phyloP scores from a whole-genome alignment of 2,113 vertebrate species.

The Ceyx melanurus region DNA sequence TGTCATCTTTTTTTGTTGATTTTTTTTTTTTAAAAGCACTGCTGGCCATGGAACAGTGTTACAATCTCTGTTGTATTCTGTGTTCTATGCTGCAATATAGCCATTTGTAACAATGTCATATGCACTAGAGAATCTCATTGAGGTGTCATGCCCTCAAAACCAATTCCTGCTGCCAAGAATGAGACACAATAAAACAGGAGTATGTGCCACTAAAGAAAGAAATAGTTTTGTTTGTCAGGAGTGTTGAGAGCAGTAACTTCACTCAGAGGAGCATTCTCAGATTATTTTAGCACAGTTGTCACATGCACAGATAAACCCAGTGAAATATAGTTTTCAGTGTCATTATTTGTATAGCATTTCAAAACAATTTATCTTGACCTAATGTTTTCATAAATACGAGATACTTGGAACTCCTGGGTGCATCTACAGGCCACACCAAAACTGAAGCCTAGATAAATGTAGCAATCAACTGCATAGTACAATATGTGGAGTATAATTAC shows the following conservation, averaged over 20 bases:
- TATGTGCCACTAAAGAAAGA: conserved; percentile 57
- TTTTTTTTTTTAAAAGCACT: conserved; percentile 4
- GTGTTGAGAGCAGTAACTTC: conserved; percentile 54
- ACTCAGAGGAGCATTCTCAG: conserved; percentile 32
- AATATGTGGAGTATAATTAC: not conserved
- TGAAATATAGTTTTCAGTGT: conserved; percentile 28
- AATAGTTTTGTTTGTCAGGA: conserved; percentile 63
- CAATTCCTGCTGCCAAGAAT: conserved; percentile 50
- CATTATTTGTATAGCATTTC: conserved; percentile 44
- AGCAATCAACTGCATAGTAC: not conserved
- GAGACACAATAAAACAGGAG: conserved; percentile 56
- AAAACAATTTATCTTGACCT: conserved; percentile 42
- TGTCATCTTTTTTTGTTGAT: not conserved
- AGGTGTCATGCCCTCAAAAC: conserved; percentile 54
- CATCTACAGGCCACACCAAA: not conserved
- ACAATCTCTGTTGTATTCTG: conserved; percentile 30
- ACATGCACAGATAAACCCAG: conserved; percentile 42
- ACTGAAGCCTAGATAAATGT: not conserved
- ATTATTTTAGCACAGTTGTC: conserved; percentile 58
- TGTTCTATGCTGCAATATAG: not conserved
- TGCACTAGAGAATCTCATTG: conserved; percentile 28
- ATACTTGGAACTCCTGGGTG: not conserved
- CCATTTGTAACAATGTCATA: conserved; percentile 57
- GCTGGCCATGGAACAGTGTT: not conserved
- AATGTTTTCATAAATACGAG: not conserved